Percentiles rank a stretch among this genome's conserved stretches.
These are phyloP conservation scores for Tinamus major DNA, from an alignment of 2,797 vertebrate genomes.

Conservation along the genomic window DNA sequence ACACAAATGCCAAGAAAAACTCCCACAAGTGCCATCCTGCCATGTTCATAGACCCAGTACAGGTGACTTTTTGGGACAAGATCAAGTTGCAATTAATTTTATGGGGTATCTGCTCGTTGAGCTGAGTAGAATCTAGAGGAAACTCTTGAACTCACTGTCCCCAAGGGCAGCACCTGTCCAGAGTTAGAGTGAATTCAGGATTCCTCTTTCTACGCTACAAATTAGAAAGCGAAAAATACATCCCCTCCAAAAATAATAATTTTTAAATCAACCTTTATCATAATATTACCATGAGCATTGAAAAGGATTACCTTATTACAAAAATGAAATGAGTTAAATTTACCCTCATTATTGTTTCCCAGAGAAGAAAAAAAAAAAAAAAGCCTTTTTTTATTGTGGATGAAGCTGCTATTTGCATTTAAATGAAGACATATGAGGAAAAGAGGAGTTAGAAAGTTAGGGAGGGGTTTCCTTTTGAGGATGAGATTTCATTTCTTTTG, in stretches of 20 bases:
- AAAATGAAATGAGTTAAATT: constrained; percentile 54
- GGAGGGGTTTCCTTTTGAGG: constrained; percentile 1
- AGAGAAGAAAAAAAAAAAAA: not conserved
- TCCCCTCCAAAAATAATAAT: constrained; percentile 55
- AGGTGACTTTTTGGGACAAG: not conserved
- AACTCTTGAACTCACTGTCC: not conserved
- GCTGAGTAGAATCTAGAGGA: not conserved
- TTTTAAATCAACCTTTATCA: constrained; percentile 51
- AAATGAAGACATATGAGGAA: constrained; percentile 68
- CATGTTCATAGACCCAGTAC: not conserved
- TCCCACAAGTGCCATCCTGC: not conserved
- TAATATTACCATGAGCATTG: not conserved
- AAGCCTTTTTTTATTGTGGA: constrained; percentile 1
- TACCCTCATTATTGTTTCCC: constrained; percentile 60
- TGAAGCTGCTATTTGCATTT: constrained; percentile 73
- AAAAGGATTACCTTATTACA: constrained; percentile 42
- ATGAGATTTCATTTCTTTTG: constrained; percentile 53
- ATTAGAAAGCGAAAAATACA: not conserved
- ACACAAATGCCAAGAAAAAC: not conserved
- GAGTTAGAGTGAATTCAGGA: not conserved
- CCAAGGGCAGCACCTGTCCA: not conserved
- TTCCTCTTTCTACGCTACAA: not conserved
- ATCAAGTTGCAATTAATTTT: not conserved
- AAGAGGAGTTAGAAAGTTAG: constrained; percentile 41
- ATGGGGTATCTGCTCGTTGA: not conserved